Percentiles rank a stretch among this genome's conserved stretches.
Evolutionary conservation across 2,888 invertebrate species (phyloP).

Genomic region (Neoascia interrupta): DNA sequence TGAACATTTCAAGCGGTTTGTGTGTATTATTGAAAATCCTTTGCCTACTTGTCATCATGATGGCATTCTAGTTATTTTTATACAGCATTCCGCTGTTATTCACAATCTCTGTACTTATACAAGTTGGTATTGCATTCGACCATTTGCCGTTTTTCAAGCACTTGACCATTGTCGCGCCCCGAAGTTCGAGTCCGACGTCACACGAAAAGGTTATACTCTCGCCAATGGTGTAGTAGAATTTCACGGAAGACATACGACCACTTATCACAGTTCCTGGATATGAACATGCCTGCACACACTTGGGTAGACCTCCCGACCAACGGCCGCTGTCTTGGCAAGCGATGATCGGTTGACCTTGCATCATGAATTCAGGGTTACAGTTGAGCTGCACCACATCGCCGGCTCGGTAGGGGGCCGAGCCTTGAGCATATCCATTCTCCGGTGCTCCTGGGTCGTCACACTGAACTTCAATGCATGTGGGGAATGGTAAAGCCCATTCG

Average conservation of each 20-base stretch:
- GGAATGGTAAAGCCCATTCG: slow-evolving; percentile 89
- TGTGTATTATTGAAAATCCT: neutral
- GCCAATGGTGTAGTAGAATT: slow-evolving; percentile 92
- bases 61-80: slow-evolving; percentile 25
- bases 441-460: slow-evolving; percentile 88
- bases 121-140: slow-evolving; percentile 91
- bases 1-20: slow-evolving; percentile 38
- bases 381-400: slow-evolving; percentile 93
- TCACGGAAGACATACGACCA: slow-evolving; percentile 91
- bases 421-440: slow-evolving; percentile 89
- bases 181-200: slow-evolving; percentile 86
- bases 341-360: slow-evolving; percentile 93
- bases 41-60: neutral
- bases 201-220: slow-evolving; percentile 92
- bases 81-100: slow-evolving; percentile 40
- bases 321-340: slow-evolving; percentile 93
- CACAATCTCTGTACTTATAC: slow-evolving; percentile 76
- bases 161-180: slow-evolving; percentile 88
- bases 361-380: slow-evolving; percentile 92
- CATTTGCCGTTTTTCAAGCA: slow-evolving; percentile 92
- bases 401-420: slow-evolving; percentile 88
- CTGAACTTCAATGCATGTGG: slow-evolving; percentile 89
- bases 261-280: slow-evolving; percentile 93
- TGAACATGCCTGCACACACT: slow-evolving; percentile 92
- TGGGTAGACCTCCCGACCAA: slow-evolving; percentile 92